Evolutionary conservation across 2,113 vertebrate genomes (phyloP), one percentile per base, ranked within the genome.

Genomic region (Reinhardtius hippoglossoides): DNA sequence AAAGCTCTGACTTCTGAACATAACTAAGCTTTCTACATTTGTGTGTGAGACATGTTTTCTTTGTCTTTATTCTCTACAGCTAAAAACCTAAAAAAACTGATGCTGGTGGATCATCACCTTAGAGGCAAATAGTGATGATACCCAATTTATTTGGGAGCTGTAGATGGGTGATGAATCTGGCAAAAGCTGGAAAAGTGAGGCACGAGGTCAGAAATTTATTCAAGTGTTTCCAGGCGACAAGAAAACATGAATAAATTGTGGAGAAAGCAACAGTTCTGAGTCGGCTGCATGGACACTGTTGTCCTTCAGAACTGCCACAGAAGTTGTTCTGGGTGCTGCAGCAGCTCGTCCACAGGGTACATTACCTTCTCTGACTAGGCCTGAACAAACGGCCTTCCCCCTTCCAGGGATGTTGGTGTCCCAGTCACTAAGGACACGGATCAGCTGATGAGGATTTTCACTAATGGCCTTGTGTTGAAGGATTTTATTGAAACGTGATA

Each of bases 211-310:
- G 57, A 82, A n/a, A 86, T 91, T n/a, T 88, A 88, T 91, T 88
- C 87, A 80, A 69, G 80, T 91, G 37, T 40, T 40, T 91, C 84
- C 75, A 83, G 60, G 86, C 75, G 83, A 85, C 76, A 77, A 65
- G 82, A 67, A 87, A 87, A 85, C 81, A 65, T 74, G 76, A 88
- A 91, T 85, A 88, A 67, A 85, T 87, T 74, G 24, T 60, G 56
- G 66, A n/a, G 71, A 42, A 83, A 87, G 83, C 83, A 80, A 56
- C 81, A 83, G 81, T 71, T 83, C 78, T 84, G 81, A 84, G 66
- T 83, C 74, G 40, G 40, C 40, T 40, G 10, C 37, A 3, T 12
- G 40, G 40, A 40, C 40, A 40, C 40, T 40, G 40, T 40, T 40
- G 40, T 40, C 40, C 10, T 9, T 12, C 40, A 40, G 37, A 74